These are phyloP conservation scores for Masticophis lateralis DNA, from an alignment of 2,797 vertebrate species.

Conservation along the genomic window DNA sequence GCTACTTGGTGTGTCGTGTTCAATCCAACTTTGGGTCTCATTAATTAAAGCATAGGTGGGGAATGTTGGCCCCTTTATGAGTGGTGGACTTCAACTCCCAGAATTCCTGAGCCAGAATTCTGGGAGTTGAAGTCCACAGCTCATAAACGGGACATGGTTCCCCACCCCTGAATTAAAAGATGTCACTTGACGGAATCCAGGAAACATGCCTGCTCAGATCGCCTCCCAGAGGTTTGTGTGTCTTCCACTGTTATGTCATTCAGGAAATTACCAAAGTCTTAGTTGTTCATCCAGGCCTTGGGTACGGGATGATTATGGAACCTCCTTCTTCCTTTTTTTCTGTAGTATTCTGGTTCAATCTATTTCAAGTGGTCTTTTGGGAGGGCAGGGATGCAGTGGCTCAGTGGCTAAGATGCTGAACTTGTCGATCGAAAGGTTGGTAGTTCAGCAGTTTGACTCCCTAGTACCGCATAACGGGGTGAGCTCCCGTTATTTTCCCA, in stretches of 20 bases:
- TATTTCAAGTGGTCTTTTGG: not conserved
- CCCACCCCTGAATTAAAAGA: not conserved
- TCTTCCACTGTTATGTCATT: not conserved
- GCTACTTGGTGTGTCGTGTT: not conserved
- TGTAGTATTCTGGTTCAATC: not conserved
- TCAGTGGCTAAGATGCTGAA: no score
- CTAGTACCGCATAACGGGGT: no score
- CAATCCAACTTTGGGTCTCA: not conserved
- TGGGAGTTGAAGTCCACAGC: no score
- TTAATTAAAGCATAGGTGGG: not conserved
- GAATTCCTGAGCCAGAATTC: no score
- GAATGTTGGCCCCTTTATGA: not conserved
- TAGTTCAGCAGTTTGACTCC: no score
- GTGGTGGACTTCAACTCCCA: no score
- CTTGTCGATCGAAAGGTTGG: no score
- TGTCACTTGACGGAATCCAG: not conserved
- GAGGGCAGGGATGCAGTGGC: no score
- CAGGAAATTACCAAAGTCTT: not conserved
- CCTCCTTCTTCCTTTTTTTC: not conserved
- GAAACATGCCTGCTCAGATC: not conserved
- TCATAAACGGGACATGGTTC: no score
- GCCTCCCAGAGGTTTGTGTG: not conserved
- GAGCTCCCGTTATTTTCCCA: no score
- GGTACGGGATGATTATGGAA: not conserved
- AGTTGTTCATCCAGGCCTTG: not conserved